These are phyloP conservation scores for Cephus cinctus DNA, from an alignment of 1,140 invertebrate species.

Conservation along the genomic window DNA sequence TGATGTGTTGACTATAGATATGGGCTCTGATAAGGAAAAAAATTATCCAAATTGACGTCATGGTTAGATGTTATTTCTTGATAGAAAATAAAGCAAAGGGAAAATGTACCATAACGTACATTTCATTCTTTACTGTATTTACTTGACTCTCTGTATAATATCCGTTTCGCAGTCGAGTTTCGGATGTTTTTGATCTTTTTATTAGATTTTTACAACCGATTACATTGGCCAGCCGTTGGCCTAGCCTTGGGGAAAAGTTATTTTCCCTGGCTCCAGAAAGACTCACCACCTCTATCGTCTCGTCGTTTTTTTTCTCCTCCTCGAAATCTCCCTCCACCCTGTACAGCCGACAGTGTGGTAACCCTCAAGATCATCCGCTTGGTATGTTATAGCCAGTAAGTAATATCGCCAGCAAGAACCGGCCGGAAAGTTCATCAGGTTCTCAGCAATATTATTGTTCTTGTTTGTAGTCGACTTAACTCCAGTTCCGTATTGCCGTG, in stretches of 20 bases:
- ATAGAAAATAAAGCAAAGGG: too few relatives aligned
- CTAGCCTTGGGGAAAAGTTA: conserved; percentile 31
- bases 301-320: conserved; percentile 7
- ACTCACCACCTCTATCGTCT: conserved; percentile 16
- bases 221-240: conserved; percentile 45
- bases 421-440: conserved; percentile 32
- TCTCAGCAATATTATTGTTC: conserved; percentile 42
- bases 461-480: conserved; percentile 47
- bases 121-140: too few relatives aligned
- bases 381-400: neutral
- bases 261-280: conserved; percentile 15
- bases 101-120: too few relatives aligned
- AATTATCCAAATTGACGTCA: too few relatives aligned
- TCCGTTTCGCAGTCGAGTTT: conserved; percentile 26
- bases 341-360: neutral
- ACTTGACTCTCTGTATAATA: conserved; percentile 27
- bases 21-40: too few relatives aligned
- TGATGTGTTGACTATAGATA: too few relatives aligned
- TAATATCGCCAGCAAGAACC: neutral
- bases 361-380: neutral
- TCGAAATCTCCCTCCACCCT: conserved; percentile 1
- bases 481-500: conserved; percentile 31
- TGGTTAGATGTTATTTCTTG: too few relatives aligned
- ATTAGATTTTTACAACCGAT: conserved; percentile 53
- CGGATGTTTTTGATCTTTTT: conserved; percentile 49